Conservation (phyloP, 2,113 vertebrate genomes). For the Zingel zingel region DNA sequence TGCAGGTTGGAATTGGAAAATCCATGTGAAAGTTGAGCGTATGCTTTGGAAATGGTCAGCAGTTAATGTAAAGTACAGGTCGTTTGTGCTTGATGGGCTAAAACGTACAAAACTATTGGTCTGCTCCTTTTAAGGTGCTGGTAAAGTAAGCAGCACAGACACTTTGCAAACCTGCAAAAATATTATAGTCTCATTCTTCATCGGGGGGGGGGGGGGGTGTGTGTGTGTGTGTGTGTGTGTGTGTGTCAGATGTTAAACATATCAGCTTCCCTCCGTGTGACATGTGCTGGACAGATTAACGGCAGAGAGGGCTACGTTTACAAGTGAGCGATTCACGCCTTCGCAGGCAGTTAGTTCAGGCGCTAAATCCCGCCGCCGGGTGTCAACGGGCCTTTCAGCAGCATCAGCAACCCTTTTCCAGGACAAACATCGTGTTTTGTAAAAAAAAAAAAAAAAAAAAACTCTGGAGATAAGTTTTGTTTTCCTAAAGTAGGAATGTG, state of each 20-base stretch:
- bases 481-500: constrained; percentile 41
- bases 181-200: neutral
- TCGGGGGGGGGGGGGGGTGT: too few relatives aligned
- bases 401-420: constrained; percentile 3
- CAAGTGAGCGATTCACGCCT: constrained; percentile 4
- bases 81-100: neutral
- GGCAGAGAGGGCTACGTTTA: neutral
- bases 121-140: neutral
- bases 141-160: neutral
- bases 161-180: neutral
- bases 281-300: constrained; percentile 5
- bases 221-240: neutral
- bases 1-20: neutral
- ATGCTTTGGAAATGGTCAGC: neutral
- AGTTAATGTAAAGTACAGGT: neutral
- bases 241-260: constrained; percentile 15
- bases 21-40: neutral
- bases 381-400: constrained; percentile 38
- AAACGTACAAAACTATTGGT: neutral
- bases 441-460: neutral
- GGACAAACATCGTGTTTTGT: neutral
- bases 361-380: neutral
- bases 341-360: constrained; percentile 24
- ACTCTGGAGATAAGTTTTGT: constrained; percentile 48
- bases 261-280: neutral